phyloP scores from a whole-genome alignment of 2,888 invertebrate genomes.

The Augiades crinisus region DNA sequence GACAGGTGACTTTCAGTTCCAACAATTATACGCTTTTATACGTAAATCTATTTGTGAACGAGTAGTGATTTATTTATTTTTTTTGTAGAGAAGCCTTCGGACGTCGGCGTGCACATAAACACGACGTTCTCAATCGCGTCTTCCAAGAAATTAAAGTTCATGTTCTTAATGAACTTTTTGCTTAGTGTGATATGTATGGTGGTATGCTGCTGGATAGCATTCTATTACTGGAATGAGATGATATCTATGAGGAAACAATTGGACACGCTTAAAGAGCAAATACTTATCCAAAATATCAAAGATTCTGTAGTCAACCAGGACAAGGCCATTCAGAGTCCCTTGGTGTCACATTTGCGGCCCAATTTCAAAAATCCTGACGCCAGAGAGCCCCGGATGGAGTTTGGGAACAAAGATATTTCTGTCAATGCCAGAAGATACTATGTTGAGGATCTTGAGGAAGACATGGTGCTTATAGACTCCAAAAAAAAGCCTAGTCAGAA shows the following conservation, averaged over 20 bases:
- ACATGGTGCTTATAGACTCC: conserved; percentile 64
- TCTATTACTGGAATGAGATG: conserved; percentile 73
- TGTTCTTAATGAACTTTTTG: conserved; percentile 69
- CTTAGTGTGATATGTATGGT: conserved; percentile 65
- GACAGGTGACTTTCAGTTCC: conserved; percentile 59
- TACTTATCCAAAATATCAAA: conserved; percentile 51
- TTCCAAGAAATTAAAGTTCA: conserved; percentile 74
- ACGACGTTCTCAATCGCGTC: conserved; percentile 74
- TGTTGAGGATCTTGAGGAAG: conserved; percentile 66
- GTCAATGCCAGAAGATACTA: conserved; percentile 52
- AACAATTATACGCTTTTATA: background rate
- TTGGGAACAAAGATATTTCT: conserved; percentile 35
- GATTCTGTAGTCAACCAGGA: conserved; percentile 41
- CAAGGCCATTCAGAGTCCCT: conserved; percentile 50
- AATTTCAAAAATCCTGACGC: conserved; percentile 39
- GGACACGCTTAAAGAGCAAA: conserved; percentile 60
- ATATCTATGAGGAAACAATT: conserved; percentile 62
- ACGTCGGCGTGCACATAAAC: conserved; percentile 73
- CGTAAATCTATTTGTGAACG: background rate
- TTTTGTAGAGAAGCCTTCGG: conserved; percentile 65
- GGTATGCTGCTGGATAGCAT: conserved; percentile 62
- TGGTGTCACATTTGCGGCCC: conserved; percentile 46
- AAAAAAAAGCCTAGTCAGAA: conserved; percentile 57
- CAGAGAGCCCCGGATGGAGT: conserved; percentile 51
- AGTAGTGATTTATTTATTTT: conserved; percentile 16